Percentiles rank a stretch among this genome's conserved stretches.
These are phyloP conservation scores for Oplegnathus fasciatus DNA, from an alignment of 2,113 vertebrate genomes.

Conservation along the genomic window DNA sequence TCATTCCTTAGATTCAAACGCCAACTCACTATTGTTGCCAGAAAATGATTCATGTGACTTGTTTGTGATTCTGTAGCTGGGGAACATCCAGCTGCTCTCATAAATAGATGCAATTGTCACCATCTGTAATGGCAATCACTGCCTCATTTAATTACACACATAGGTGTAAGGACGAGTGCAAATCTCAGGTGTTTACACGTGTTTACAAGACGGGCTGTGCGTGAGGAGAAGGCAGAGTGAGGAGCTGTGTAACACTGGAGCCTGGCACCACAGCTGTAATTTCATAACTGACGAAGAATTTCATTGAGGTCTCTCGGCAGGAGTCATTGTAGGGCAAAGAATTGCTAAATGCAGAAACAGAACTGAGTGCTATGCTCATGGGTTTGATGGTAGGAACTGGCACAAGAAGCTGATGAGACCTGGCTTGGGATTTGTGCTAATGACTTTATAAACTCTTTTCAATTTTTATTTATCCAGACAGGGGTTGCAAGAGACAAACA, in stretches of 20 bases:
- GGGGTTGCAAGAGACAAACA: background rate
- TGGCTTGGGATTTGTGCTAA: conserved; percentile 20
- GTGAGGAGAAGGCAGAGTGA: background rate
- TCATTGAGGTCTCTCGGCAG: conserved; percentile 37
- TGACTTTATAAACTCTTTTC: background rate
- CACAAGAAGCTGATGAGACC: conserved; percentile 42
- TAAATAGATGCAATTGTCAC: conserved; percentile 50
- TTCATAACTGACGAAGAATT: conserved; percentile 38
- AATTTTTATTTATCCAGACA: conserved; percentile 1
- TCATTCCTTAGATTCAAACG: conserved; percentile 20
- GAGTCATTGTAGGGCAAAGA: conserved; percentile 37
- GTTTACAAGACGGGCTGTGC: conserved; percentile 12
- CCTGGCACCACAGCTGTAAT: background rate
- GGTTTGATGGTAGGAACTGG: conserved; percentile 34
- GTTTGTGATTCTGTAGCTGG: conserved; percentile 33
- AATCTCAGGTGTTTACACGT: conserved; percentile 33
- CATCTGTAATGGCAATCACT: conserved; percentile 53
- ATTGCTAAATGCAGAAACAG: conserved; percentile 55
- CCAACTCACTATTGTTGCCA: conserved; percentile 34
- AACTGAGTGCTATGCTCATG: conserved; percentile 31
- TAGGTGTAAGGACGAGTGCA: conserved; percentile 24
- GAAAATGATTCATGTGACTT: conserved; percentile 53
- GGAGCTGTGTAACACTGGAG: background rate
- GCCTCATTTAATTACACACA: conserved; percentile 48
- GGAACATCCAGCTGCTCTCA: conserved; percentile 57